These are phyloP conservation scores for Rhegmatorhina hoffmannsi DNA, from an alignment of 2,113 vertebrate genomes.

Conservation along the genomic window DNA sequence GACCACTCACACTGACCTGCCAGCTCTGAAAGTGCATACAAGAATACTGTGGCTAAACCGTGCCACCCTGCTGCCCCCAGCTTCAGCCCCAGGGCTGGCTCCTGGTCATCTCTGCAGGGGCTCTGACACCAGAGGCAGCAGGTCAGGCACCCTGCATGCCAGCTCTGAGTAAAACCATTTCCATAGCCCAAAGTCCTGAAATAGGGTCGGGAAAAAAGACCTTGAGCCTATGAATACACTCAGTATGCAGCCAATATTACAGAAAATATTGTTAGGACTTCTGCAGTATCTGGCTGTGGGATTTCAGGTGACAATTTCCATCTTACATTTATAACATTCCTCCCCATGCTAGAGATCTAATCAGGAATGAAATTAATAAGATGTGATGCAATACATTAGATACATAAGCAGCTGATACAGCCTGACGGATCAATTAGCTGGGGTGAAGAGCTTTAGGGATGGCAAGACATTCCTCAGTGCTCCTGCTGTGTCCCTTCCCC, in stretches of 20 bases:
- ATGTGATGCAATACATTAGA: not conserved
- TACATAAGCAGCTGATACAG: not conserved
- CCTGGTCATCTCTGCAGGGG: not conserved
- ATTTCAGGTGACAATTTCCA: conserved; percentile 24
- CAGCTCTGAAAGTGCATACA: not conserved
- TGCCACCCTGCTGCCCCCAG: not conserved
- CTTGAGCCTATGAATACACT: not conserved
- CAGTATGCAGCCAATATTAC: conserved; percentile 44
- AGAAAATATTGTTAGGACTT: conserved; percentile 61
- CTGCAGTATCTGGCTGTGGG: conserved; percentile 36
- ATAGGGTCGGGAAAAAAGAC: not conserved
- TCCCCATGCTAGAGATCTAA: conserved; percentile 46
- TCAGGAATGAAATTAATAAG: conserved; percentile 12
- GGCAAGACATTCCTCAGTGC: not conserved
- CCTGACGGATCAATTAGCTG: not conserved
- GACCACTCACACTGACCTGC: not conserved
- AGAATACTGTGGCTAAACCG: not conserved
- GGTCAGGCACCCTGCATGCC: not conserved
- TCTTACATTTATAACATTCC: conserved; percentile 24
- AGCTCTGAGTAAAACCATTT: not conserved
- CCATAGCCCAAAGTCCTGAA: conserved; percentile 1
- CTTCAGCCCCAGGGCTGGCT: not conserved
- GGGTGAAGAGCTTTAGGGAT: not conserved
- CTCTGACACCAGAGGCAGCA: not conserved
- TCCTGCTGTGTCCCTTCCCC: not conserved